Base-by-base conservation (phyloP, 2,113 vertebrate species). In the Camelus dromedarius region DNA sequence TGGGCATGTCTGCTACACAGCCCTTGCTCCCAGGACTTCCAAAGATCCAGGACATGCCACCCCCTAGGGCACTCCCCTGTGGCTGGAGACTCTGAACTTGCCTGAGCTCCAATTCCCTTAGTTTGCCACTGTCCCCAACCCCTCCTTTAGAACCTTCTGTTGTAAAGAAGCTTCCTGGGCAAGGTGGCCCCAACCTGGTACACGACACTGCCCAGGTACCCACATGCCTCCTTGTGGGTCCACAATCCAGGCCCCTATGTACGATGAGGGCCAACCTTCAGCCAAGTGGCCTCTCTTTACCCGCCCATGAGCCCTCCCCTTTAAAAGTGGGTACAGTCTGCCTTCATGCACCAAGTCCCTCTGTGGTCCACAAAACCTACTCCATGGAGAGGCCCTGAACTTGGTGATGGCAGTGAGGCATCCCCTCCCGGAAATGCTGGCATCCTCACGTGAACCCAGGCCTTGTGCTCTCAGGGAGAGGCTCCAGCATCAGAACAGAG, bases 351-450 rank as follows among this genome's bases (percentile, higher is more conserved):
- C 28, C 67, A 62, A 66, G 28, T 52, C 28, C 4, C 24, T 14
- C 46, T 58, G 30, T 5, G 8, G 1, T 77, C 77, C 42, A 62
- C 52, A 58, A 75, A 92, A 20, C 50, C 69, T 50, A 46, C 3
- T 28, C 83, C 16, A 54, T 5, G 38, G 28, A 42, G 19, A 56
- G 32, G 5, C 19, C 79, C 26, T 35, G 28, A 62, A 3, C 42
- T 42, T 84, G 32, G 0, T 11, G 85, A 12, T 16, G 15, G 56
- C 50, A 48, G 8, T 5, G 8, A 60, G 50, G 60, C 8, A 8
- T 3, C 20, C 4, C 13, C 42, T 16, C 64, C 58, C 30, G 8
- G 22, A 1, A 3, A 54, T 2, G 3, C 0, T 32, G 50, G 20
- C 62, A 52, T 19, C 30, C 20, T 6, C 22, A 19, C 16, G 18